Conservation (phyloP, 1,140 invertebrate species). For the Apis florea region DNA sequence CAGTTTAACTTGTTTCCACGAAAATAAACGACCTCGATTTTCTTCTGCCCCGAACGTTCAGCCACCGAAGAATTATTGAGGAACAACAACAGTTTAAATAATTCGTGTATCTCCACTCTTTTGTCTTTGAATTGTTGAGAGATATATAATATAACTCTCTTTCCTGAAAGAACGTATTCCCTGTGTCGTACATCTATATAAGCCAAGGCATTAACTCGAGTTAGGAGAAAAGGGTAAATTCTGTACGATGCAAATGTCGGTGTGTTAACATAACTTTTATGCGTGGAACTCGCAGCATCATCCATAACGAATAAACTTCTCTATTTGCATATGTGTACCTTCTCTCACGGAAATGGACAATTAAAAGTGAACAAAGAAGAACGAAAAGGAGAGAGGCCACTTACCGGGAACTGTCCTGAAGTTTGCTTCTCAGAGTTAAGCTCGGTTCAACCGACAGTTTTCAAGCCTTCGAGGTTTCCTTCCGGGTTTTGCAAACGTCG, state of each 20-base stretch:
- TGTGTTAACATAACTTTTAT: conserved; percentile 3
- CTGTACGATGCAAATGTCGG: neutral
- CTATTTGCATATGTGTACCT: conserved; percentile 1
- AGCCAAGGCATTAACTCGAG: neutral
- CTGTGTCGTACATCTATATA: neutral
- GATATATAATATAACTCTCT: too few species aligned
- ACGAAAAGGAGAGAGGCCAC: neutral
- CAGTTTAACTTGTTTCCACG: neutral
- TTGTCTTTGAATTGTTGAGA: neutral
- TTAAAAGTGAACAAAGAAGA: neutral
- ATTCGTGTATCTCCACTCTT: neutral
- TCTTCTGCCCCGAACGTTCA: neutral
- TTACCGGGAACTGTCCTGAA: neutral
- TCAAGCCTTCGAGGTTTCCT: neutral
- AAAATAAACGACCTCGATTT: neutral
- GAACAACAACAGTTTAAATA: neutral
- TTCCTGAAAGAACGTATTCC: too few species aligned
- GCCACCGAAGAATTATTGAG: neutral
- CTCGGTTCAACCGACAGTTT: neutral
- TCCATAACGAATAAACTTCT: neutral
- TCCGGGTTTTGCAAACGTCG: conserved; percentile 26
- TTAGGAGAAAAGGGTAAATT: neutral
- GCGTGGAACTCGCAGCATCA: neutral
- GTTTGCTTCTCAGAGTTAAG: neutral
- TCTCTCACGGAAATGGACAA: neutral